Evolutionary conservation across 92 coral and sea anemone species (phyloP).

Genomic region (Umimayanthus chanpuru): DNA sequence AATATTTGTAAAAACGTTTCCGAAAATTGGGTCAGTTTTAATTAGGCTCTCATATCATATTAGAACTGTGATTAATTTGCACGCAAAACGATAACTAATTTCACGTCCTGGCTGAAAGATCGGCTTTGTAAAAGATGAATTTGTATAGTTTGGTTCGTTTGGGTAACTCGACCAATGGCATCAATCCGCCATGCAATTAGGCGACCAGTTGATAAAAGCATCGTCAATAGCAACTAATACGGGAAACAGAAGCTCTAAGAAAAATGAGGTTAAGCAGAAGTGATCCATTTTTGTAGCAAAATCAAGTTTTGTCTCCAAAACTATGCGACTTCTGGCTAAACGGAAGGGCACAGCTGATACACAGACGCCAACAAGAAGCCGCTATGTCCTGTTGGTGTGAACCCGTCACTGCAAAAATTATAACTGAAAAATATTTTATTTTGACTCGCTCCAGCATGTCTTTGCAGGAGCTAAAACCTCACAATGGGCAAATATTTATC

Average conservation of each 20-base stretch:
- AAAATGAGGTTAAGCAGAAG: background rate
- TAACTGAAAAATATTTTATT: background rate
- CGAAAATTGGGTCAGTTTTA: background rate
- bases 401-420: background rate
- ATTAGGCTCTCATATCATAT: background rate
- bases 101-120: background rate
- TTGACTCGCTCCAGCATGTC: slow-evolving; percentile 7
- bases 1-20: background rate
- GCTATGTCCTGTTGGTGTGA: background rate
- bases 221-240: background rate
- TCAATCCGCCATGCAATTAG: background rate
- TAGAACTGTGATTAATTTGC: background rate
- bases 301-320: background rate
- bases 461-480: background rate
- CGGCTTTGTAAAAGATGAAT: no score
- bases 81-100: background rate
- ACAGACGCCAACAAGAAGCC: background rate
- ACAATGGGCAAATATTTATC: slow-evolving; percentile 12
- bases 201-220: background rate
- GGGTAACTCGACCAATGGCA: background rate
- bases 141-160: background rate
- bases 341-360: background rate
- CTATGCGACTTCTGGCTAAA: background rate
- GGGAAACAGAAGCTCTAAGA: background rate
- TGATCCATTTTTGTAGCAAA: background rate